These are phyloP conservation scores for Boulengeromyrus knoepffleri DNA, from an alignment of 2,113 vertebrate species.

Conservation along the genomic window DNA sequence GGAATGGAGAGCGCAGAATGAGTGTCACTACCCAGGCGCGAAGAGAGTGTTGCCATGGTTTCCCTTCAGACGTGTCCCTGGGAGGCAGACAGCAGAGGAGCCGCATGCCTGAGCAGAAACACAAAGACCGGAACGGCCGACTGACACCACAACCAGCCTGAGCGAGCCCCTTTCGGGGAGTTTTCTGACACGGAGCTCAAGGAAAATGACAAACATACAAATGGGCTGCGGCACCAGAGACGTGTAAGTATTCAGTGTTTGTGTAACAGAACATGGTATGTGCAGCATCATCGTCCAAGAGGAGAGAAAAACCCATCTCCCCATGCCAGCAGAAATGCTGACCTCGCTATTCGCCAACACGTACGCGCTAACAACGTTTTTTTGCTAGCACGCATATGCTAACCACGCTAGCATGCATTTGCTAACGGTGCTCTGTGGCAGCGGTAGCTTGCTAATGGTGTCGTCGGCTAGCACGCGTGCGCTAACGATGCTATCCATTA, in stretches of 20 bases:
- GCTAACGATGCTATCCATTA: neutral
- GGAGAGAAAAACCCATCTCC: neutral
- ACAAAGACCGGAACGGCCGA: neutral
- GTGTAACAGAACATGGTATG: neutral
- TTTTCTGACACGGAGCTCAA: neutral
- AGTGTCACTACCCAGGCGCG: slow-evolving; percentile 21
- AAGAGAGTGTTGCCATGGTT: slow-evolving; percentile 41
- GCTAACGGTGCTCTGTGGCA: neutral
- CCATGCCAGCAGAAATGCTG: neutral
- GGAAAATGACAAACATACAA: neutral
- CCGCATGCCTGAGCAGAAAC: neutral
- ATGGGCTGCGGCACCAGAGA: neutral
- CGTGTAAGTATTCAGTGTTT: neutral
- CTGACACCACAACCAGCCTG: neutral
- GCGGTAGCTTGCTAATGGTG: neutral
- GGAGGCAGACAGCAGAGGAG: neutral
- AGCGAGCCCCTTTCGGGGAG: neutral
- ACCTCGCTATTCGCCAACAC: neutral
- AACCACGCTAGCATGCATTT: neutral
- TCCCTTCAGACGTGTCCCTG: slow-evolving; percentile 23
- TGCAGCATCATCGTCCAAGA: neutral
- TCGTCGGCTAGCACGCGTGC: neutral
- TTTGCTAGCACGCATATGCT: neutral
- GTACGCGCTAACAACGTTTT: neutral
- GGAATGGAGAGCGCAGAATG: slow-evolving; percentile 20